These are phyloP conservation scores for Mastomys coucha DNA, from an alignment of 2,113 vertebrate genomes.

Conservation along the genomic window DNA sequence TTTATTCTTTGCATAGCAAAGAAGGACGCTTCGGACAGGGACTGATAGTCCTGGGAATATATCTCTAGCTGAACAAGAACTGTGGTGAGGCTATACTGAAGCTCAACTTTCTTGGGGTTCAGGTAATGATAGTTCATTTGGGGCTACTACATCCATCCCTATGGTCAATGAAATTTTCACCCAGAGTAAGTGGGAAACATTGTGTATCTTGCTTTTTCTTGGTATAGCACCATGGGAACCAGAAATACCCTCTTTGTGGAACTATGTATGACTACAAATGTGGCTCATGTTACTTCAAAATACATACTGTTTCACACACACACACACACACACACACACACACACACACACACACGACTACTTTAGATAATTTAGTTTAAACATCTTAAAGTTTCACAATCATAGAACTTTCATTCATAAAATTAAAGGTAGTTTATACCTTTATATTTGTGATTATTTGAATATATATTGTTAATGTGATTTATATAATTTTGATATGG, in stretches of 20 bases:
- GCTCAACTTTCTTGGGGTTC: not conserved
- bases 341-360: not conserved
- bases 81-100: not conserved
- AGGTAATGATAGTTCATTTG: not conserved
- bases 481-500: constrained; percentile 1
- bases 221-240: not conserved
- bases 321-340: constrained; percentile 3
- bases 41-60: not conserved
- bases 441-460: constrained; percentile 5
- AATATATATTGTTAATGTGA: not conserved
- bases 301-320: not conserved
- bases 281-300: not conserved
- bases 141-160: not conserved
- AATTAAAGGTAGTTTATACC: constrained; percentile 10
- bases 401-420: constrained; percentile 16
- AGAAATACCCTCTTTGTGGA: not conserved
- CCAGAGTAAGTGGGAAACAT: constrained; percentile 1
- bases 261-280: not conserved
- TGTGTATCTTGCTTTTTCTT: not conserved
- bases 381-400: not conserved
- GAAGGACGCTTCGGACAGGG: not conserved
- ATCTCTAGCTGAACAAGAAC: not conserved
- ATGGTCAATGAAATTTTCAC: not conserved
- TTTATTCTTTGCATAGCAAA: not conserved
- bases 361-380: constrained; percentile 23